Evolutionary conservation across 1,140 invertebrate genomes (phyloP), one percentile per base, ranked within the genome.

Genomic region (Caenorhabditis remanei): DNA sequence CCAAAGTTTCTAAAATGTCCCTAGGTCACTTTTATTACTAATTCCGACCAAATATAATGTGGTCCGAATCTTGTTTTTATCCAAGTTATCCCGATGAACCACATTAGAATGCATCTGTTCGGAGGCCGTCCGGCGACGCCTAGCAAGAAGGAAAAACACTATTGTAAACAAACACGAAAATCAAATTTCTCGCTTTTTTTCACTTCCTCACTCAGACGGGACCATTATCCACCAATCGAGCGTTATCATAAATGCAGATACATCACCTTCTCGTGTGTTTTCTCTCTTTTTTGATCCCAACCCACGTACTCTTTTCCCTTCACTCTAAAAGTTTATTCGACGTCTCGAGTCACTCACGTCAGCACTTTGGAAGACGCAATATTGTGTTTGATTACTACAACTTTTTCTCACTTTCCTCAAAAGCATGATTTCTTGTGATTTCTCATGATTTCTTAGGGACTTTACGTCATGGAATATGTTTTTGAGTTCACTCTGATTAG

Each of bases 311-410:
- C 50, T 16, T 14, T 16, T 14, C 50, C 50, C 11, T 16, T 16
- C 16, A 48, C 46, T 21, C 6, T n/a, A 79, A 32, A 50, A 24
- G 7, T 50, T 79, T 79, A 24, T 24, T 53, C 71, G 40, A 50
- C 21, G 46, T 53, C 16, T 53, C 46, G 46, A 79, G 21, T 79
- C 71, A 32, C 19, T 79, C 71, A 79, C 71, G 71, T 79, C 71
- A 79, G 71, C 71, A 50, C 46, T 79, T 79, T 50, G 14, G 46
- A 50, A 50, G 43, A 50, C 71, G 43, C 43, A 11, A 79, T 79
- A 79, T 79, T 79, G 71, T 79, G 46, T 50, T 79, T 79, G 71
- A 79, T 79, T 79, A 50, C 71, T 79, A 79, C 71, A 79, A 79
- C 71, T 46, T 71, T 48, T 46, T 46, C 13, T 19, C 19, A 50